Evolutionary conservation across 2,113 vertebrate genomes (phyloP), one percentile per base, ranked within the genome.

Genomic region (Scatophagus argus): DNA sequence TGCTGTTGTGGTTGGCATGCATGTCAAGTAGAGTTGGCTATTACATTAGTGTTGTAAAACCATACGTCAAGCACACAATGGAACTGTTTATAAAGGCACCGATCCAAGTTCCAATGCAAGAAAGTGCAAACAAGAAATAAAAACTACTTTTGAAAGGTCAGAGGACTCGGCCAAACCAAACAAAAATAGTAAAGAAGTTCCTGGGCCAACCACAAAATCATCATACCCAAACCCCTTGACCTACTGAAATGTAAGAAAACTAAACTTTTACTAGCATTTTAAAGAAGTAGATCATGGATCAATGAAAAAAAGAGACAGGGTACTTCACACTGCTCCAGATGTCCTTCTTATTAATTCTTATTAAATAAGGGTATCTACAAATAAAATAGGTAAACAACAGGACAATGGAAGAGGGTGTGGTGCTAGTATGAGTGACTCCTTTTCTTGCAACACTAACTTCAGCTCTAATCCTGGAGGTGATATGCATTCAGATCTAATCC

Each of bases 401-500:
- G 19, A 67, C 60, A 82, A 38, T 84, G 68, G 32, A 71, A 9
- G n/a, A 78, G 64, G 56, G 62, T 54, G 59, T 17, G 31, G 36
- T 31, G 19, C 36, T 34, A 19, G 31, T 54, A 38, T 47, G 36
- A 38, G 27, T 47, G 36, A 38, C 27, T 44, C 46, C 3, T 31
- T 78, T 51, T 31, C 71, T 74, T 70, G 65, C 78, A 73, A 74
- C 54, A 80, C 59, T 54, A 14, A 69, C n/a, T 74, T 58, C 38
- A 73, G 36, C 39, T 75, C 21, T 77, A 63, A 71, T 83, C 54
- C 13, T 5, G 2, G 23, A 76, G 52, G 41, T 85, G 63, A 51
- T 61, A 52, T 63, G 55, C 23, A 71, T 25, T 52, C 43, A 61
- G 59, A 76, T 63, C n/a, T 82, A 83, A 85, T 84, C 74, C 76